A percentile compares a stretch with the other conserved stretches of the same genome.
Evolutionary conservation across 2,797 vertebrate genomes (phyloP).

Genomic region (Rhinogobio ventralis): DNA sequence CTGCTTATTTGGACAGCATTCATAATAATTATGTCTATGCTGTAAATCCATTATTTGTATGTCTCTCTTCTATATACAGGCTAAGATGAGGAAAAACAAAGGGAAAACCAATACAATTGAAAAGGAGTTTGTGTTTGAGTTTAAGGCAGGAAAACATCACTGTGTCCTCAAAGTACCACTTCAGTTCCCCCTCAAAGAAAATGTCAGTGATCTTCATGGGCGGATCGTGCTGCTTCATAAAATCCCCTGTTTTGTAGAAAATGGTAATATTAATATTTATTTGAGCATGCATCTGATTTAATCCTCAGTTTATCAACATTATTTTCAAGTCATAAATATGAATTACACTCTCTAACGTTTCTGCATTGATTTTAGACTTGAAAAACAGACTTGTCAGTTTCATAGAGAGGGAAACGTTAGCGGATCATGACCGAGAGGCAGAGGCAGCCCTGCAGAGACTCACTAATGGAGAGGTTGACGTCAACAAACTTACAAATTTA

Average conservation of each 20-base stretch:
- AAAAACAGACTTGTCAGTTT: slow-evolving; percentile 85
- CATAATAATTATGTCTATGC: neutral
- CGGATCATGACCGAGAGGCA: slow-evolving; percentile 87
- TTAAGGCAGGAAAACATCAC: slow-evolving; percentile 82
- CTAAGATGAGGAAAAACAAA: slow-evolving; percentile 87
- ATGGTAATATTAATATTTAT: slow-evolving; percentile 77
- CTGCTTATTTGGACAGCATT: neutral
- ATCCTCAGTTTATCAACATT: neutral
- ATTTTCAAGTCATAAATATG: neutral
- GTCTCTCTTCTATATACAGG: neutral
- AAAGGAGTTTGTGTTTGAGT: slow-evolving; percentile 90
- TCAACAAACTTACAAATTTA: slow-evolving; percentile 83
- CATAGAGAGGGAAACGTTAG: slow-evolving; percentile 85
- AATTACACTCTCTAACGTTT: neutral
- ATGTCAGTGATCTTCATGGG: slow-evolving; percentile 87
- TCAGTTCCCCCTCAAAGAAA: slow-evolving; percentile 87
- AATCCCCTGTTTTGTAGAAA: slow-evolving; percentile 92
- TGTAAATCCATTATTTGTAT: neutral
- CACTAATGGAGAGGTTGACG: slow-evolving; percentile 80
- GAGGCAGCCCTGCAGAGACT: slow-evolving; percentile 88
- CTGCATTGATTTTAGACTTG: slow-evolving; percentile 78
- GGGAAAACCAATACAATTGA: slow-evolving; percentile 75
- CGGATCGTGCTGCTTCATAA: slow-evolving; percentile 90
- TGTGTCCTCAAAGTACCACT: slow-evolving; percentile 89
- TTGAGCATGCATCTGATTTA: neutral